Evolutionary conservation across 2,888 invertebrate genomes (phyloP), one percentile per base, ranked within the genome.

Genomic region (Hypselothyrea guttata): DNA sequence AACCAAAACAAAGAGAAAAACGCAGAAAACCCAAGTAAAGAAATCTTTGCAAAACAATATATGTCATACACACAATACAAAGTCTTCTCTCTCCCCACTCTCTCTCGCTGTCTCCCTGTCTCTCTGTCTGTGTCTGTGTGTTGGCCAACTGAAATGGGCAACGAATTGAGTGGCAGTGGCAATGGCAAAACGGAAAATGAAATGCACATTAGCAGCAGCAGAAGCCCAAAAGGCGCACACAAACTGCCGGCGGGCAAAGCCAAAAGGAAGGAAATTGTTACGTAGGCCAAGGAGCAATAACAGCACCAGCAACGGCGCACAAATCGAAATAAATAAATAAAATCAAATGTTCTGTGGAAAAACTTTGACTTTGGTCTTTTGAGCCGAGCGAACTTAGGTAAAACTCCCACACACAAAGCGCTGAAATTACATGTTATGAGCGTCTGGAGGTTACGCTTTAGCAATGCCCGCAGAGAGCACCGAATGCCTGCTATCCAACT

Each of bases 291-390:
- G 57, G 52, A 56, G 64, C 40, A 53, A 27, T 11, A 47, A 38
- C 45, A 47, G 28, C 57, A 54, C 44, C 47, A 62, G 37, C 44
- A 55, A 38, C n/a, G 30, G 22, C 65, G 62, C 68, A 65, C 75
- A 78, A 78, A 79, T 79, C 78, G 78, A 79, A 82, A 78, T 77
- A 82, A 82, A 82, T 79, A 79, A 79, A 82, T 79, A 79, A 79
- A 79, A 79, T 82, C 83, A 78, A 78, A 79, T 78, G 78, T 69
- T 64, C 63, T 74, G 67, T 70, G 75, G 47, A 70, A 64, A 83
- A 83, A 75, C 58, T 81, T 81, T 69, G 73, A 55, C 66, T 62
- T 62, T 53, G 42, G 13, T 22, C 22, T 22, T 22, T 22, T 22
- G 22, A 22, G 22, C 30, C 41, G 13, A 41, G 49, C 48, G 16